Evolutionary conservation across 2,797 vertebrate species (phyloP).

Genomic region (Anniella stebbinsi): DNA sequence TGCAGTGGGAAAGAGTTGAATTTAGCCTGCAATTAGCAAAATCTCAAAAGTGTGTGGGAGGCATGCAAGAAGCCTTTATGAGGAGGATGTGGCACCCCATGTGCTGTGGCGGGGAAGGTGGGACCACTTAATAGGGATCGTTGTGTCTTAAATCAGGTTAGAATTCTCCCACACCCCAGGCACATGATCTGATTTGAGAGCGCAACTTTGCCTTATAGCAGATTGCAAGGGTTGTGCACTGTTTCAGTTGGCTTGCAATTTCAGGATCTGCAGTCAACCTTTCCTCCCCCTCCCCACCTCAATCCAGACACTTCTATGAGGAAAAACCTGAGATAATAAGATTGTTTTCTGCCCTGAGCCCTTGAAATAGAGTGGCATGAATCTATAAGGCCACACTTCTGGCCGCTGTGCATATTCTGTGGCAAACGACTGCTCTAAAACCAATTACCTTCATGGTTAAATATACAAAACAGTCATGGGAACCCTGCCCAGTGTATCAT

Average conservation of each 20-base stretch:
- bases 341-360: neutral
- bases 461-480: neutral
- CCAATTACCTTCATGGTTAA: neutral
- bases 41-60: constrained; percentile 1
- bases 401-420: neutral
- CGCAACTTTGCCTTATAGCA: neutral
- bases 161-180: neutral
- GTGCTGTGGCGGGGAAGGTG: neutral
- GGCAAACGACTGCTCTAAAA: neutral
- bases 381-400: neutral
- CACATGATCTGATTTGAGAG: neutral
- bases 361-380: neutral
- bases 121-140: neutral
- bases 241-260: neutral
- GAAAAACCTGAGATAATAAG: neutral
- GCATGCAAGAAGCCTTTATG: neutral
- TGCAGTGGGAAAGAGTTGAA: neutral
- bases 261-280: neutral
- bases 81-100: neutral
- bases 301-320: neutral
- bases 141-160: neutral
- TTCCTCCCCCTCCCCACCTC: neutral
- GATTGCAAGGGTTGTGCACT: neutral
- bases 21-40: neutral
- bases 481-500: neutral